Evolutionary conservation across 2,113 vertebrate species (phyloP).

Genomic region (Cnemophilus loriae): DNA sequence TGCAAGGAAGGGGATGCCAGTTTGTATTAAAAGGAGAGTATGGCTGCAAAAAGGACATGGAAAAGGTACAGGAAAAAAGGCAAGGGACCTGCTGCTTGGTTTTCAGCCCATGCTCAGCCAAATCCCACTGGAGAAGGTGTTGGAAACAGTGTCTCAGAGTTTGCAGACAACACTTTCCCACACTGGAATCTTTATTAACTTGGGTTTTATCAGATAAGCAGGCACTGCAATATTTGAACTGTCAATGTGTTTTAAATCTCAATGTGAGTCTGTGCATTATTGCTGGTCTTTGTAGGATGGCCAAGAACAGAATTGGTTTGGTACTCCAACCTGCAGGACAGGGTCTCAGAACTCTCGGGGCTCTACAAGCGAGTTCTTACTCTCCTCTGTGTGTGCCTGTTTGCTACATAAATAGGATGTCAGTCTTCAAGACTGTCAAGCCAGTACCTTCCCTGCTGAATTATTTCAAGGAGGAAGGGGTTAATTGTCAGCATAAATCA

Average conservation of each 20-base stretch:
- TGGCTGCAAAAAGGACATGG: neutral
- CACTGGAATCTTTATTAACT: neutral
- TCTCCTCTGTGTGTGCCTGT: neutral
- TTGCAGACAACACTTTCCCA: neutral
- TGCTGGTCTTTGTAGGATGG: neutral
- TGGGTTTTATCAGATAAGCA: neutral
- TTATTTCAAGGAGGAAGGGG: neutral
- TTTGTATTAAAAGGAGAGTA: neutral
- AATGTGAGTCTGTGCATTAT: neutral
- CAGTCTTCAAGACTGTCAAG: neutral
- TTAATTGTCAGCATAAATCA: neutral
- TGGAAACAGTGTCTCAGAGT: neutral
- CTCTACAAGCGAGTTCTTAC: neutral
- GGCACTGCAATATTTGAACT: neutral
- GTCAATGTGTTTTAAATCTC: neutral
- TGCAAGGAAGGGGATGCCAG: neutral
- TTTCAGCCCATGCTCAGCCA: neutral
- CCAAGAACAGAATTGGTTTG: neutral
- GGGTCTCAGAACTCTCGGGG: neutral
- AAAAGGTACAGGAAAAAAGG: neutral
- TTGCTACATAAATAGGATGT: neutral
- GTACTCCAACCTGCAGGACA: neutral
- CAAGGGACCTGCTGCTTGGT: neutral
- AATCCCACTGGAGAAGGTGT: neutral
- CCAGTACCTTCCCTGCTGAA: neutral